Evolutionary conservation across 2,113 vertebrate genomes (phyloP).

Genomic region (Bubo blakistoni): DNA sequence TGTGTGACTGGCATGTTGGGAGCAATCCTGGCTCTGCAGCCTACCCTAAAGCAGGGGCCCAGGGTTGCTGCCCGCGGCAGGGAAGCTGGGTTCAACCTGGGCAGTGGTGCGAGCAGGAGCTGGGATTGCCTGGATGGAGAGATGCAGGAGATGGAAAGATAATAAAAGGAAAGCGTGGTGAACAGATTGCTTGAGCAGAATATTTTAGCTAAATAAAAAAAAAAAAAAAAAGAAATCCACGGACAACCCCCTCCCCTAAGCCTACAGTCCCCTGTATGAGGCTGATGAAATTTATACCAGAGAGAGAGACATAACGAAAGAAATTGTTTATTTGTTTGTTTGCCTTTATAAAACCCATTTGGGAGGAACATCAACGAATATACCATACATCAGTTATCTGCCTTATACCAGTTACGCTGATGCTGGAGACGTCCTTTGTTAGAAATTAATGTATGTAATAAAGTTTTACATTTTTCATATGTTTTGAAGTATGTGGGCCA

Average conservation of each 20-base stretch:
- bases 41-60: not conserved
- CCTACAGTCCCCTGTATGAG: constrained; percentile 4
- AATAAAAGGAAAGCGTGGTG: not conserved
- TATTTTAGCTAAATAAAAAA: constrained; percentile 25
- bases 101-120: not conserved
- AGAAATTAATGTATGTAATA: constrained; percentile 85
- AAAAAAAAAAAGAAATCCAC: not conserved
- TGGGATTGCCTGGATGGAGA: not conserved
- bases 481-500: constrained; percentile 80
- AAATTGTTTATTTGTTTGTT: constrained; percentile 83
- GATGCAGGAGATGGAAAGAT: not conserved
- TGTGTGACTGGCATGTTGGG: accelerated
- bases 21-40: not conserved
- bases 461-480: constrained; percentile 88
- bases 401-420: constrained; percentile 73
- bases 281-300: constrained; percentile 72
- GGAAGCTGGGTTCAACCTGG: not conserved
- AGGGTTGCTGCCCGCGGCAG: not conserved
- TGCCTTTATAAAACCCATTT: constrained; percentile 80
- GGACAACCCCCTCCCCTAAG: not conserved
- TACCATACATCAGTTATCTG: constrained; percentile 76
- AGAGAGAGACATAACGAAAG: constrained; percentile 67
- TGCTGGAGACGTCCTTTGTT: constrained; percentile 76
- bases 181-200: constrained; percentile 7
- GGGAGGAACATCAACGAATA: constrained; percentile 73